Conservation (phyloP, 2,888 invertebrate species). For the Conistra vaccinii region DNA sequence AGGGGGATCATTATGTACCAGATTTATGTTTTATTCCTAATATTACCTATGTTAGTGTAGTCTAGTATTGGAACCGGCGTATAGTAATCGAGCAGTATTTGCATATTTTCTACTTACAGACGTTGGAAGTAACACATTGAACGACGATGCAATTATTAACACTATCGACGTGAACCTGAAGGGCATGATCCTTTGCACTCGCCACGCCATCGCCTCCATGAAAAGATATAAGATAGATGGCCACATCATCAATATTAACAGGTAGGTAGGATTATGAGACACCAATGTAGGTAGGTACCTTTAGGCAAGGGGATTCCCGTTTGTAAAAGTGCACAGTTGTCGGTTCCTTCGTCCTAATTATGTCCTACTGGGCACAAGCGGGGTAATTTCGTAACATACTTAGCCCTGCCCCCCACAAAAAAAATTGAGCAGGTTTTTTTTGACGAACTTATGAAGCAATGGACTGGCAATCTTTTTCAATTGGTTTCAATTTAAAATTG, state of each 20-base stretch:
- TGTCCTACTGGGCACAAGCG: neutral
- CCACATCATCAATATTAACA: conserved; percentile 43
- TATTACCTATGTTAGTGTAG: no score
- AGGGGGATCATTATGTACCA: no score
- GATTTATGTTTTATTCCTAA: no score
- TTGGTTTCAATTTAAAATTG: no score
- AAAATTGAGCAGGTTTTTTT: no score
- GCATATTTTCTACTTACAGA: conserved; percentile 21
- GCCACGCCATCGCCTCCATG: conserved; percentile 87
- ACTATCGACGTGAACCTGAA: conserved; percentile 86
- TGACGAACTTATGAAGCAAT: no score
- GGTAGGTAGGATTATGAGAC: conserved; percentile 3
- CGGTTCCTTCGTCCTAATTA: neutral
- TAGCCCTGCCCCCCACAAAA: no score
- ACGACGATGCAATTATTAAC: conserved; percentile 71
- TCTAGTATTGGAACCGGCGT: no score
- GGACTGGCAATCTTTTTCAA: no score
- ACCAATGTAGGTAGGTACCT: neutral
- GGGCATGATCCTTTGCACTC: conserved; percentile 84
- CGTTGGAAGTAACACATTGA: conserved; percentile 60
- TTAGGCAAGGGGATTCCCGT: neutral
- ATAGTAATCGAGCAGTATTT: no score
- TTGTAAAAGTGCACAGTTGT: neutral
- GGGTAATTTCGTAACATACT: no score
- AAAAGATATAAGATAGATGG: conserved; percentile 79